Base-by-base conservation (phyloP, 1,140 invertebrate species). In the Calephelis virginiensis region DNA sequence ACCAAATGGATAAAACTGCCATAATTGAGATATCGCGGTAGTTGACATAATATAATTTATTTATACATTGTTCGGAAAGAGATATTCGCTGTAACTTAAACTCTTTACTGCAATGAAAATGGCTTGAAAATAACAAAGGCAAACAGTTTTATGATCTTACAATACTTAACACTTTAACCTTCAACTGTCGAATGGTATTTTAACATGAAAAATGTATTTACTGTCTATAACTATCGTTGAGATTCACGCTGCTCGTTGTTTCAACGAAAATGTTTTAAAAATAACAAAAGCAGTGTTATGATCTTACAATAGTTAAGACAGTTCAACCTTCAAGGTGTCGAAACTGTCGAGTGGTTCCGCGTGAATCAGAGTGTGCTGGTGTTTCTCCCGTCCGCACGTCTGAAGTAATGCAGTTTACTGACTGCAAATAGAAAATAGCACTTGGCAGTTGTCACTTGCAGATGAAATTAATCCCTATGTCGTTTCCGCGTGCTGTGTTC, bases 241-340 rank as follows among this genome's bases (percentile, higher is more conserved):
- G 12, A 59, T 40, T 37, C n/a, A 28, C 56, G 28, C 37, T 11
- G 11, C 37, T 38, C 37, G 37, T 8, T 37, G 56, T 12, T 59
- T 59, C 38, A 59, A 59, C 8, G 37, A 37, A 59, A 59, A 59
- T 38, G 37, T 17, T 59, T 59, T 59, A 59, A 59, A 59, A 59
- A 59, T 59, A 59, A 59, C 56, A 59, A 59, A 59, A 38, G 38
- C 28, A 59, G 56, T 38, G 56, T 59, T 59, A 59, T 37, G 28
- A 59, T 59, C 56, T 59, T 59, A 59, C 56, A 38, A 38, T 59
- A 59, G 56, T 59, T 59, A 59, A 59, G 53, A 59, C 37, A 37
- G 11, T 37, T 59, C 37, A 59, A 59, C 53, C 53, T 59, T 59
- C 53, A 17, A 59, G 53, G 53, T 59, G 53, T 59, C 53, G 53